Conservation (phyloP, 2,888 invertebrate species). For the Nomada goodeniana region DNA sequence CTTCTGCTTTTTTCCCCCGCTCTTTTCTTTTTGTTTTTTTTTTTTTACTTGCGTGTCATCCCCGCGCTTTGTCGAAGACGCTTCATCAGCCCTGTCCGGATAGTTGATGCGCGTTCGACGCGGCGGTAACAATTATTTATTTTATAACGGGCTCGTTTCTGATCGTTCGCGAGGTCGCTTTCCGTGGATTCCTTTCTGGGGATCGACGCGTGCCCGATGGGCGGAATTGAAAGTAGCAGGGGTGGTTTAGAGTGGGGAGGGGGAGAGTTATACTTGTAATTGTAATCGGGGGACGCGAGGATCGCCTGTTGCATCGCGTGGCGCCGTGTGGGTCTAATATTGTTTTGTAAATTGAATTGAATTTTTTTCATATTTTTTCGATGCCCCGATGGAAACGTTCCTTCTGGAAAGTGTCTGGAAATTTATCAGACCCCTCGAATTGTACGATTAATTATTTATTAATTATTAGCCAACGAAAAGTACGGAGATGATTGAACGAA, state of each 20-base stretch:
- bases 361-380: too few relatives aligned
- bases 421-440: too few relatives aligned
- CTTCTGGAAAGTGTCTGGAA: too few relatives aligned
- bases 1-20: too few relatives aligned
- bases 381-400: too few relatives aligned
- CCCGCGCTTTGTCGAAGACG: background rate
- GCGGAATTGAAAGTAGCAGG: constrained; percentile 27
- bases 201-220: constrained; percentile 43
- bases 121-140: too few relatives aligned
- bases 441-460: too few relatives aligned
- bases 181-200: constrained; percentile 43
- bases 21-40: background rate
- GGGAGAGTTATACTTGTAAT: constrained; percentile 68
- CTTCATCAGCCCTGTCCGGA: background rate
- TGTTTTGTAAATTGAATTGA: too few relatives aligned
- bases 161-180: constrained; percentile 37
- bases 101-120: background rate
- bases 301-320: constrained; percentile 76
- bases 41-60: too few relatives aligned
- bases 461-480: too few relatives aligned
- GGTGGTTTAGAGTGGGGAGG: background rate
- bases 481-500: too few relatives aligned
- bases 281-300: constrained; percentile 74
- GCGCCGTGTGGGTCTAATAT: constrained; percentile 35
- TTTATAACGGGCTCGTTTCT: too few relatives aligned